These are phyloP conservation scores for Sternarchorhynchus goeldii DNA, from an alignment of 2,797 vertebrate species.

Conservation along the genomic window DNA sequence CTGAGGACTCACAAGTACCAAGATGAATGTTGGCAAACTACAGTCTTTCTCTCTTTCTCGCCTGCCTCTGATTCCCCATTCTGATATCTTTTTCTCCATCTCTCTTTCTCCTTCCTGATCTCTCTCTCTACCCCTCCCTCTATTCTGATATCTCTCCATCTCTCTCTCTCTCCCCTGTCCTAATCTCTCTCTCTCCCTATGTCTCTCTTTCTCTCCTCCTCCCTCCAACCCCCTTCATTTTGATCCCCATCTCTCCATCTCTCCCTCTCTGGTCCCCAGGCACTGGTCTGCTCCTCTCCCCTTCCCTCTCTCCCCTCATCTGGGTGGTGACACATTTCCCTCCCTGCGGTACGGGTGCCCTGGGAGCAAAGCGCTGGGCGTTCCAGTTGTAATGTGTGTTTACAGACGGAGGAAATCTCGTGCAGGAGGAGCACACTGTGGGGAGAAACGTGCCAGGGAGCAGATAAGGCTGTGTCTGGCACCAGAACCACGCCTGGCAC, in stretches of 20 bases:
- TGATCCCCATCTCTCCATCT: too few relatives aligned
- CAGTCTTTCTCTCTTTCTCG: constrained; percentile 18
- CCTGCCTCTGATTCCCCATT: too few relatives aligned
- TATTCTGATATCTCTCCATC: background rate
- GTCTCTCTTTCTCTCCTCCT: background rate
- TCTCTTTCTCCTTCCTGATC: background rate
- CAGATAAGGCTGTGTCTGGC: constrained; percentile 83
- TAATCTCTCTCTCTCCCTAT: background rate
- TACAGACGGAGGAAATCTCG: constrained; percentile 85
- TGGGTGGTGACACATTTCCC: constrained; percentile 70
- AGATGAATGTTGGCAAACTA: constrained; percentile 36
- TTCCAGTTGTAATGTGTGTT: constrained; percentile 90
- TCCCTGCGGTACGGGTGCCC: constrained; percentile 73
- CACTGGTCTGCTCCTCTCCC: constrained; percentile 21
- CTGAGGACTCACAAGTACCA: constrained; percentile 38
- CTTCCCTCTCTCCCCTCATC: too few relatives aligned
- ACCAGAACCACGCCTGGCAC: constrained; percentile 74
- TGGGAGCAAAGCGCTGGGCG: constrained; percentile 71
- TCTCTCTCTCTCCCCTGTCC: background rate
- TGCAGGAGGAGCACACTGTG: constrained; percentile 36
- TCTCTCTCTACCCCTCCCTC: background rate
- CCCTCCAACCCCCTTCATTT: background rate
- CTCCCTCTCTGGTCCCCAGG: constrained; percentile 24
- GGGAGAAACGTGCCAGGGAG: constrained; percentile 53
- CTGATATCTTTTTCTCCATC: background rate